These are phyloP conservation scores for Hipposideros larvatus DNA, from an alignment of 2,797 vertebrate genomes.

Conservation along the genomic window DNA sequence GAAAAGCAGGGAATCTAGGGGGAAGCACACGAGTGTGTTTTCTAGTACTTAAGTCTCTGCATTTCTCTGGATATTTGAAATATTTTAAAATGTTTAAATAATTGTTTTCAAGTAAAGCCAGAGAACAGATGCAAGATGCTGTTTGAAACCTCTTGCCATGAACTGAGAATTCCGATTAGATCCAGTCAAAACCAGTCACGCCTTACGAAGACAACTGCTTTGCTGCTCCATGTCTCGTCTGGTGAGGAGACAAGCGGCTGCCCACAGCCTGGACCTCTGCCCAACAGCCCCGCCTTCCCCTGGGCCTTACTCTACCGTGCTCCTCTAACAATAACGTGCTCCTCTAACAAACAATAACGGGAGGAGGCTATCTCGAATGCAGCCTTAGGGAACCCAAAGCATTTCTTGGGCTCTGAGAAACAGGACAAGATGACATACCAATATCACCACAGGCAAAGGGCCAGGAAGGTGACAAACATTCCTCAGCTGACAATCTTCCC, in stretches of 20 bases:
- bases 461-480: background rate
- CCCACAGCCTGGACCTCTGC: background rate
- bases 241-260: background rate
- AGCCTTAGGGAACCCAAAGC: background rate
- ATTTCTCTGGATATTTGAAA: background rate
- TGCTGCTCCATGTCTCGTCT: rapidly evolving
- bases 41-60: background rate
- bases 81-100: background rate
- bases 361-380: background rate
- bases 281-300: background rate
- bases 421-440: background rate
- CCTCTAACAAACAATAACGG: too few species aligned
- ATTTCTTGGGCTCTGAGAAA: background rate
- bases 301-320: background rate
- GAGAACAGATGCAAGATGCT: background rate
- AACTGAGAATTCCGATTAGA: background rate
- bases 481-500: background rate
- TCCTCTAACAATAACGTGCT: too few species aligned
- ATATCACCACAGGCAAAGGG: background rate
- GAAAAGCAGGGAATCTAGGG: background rate
- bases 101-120: background rate
- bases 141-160: background rate
- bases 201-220: background rate
- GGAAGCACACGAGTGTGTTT: background rate
- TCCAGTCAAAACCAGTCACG: background rate